phyloP scores from a whole-genome alignment of 2,113 vertebrate genomes.

The Gasterosteus nipponicus region DNA sequence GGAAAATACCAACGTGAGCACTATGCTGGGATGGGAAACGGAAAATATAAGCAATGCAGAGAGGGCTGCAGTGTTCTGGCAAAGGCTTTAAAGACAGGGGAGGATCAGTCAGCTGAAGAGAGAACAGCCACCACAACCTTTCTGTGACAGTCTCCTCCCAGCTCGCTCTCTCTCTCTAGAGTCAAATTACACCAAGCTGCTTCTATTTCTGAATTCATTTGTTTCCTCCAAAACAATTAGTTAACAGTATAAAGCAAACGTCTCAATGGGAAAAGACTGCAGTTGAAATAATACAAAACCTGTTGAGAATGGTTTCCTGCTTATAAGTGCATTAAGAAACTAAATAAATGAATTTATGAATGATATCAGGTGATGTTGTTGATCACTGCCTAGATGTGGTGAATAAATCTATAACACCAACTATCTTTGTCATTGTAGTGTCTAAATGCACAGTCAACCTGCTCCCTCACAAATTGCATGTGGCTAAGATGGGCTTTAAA shows the following conservation, averaged over 20 bases:
- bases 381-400: not conserved
- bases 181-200: not conserved
- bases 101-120: conserved; percentile 42
- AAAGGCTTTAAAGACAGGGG: conserved; percentile 40
- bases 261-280: not conserved
- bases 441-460: conserved; percentile 1
- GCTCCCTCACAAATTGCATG: not conserved
- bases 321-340: not conserved
- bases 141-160: conserved; percentile 32
- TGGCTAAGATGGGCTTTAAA: conserved; percentile 6
- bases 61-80: conserved; percentile 43
- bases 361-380: not conserved
- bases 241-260: not conserved
- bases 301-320: not conserved
- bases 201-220: not conserved
- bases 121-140: conserved; percentile 27
- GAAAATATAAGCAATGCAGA: conserved; percentile 56
- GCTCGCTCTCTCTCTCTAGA: not conserved
- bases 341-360: too few species aligned
- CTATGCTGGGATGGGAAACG: conserved; percentile 54
- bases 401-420: not conserved
- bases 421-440: not conserved
- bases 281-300: not conserved
- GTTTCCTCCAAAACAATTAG: not conserved
- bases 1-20: conserved; percentile 69